Base-by-base conservation (phyloP, 1,140 invertebrate genomes). In the Chironomus tepperi region DNA sequence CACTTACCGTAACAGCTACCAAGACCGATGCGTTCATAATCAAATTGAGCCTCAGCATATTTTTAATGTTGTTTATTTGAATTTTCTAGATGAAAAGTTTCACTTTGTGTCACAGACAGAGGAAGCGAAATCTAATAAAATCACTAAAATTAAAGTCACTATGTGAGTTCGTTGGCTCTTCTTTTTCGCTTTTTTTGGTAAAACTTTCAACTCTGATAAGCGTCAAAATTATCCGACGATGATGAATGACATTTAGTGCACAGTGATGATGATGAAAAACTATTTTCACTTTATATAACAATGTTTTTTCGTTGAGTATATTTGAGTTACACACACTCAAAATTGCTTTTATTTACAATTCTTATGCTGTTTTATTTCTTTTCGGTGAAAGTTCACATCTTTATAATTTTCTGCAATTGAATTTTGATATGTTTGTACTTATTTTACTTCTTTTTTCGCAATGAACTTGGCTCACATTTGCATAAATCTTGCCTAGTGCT, bases 191-290 rank as follows among this genome's bases (percentile, higher is more conserved):
- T 57, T n/a, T 57, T 57, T 57, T 57, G 47, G 12, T 1, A 57
- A 57, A 57, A 57, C 5, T 57, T 57, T 57, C 47, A 57, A 57
- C 47, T 57, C 47, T 57, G 47, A 57, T 57, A 57, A 57, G 47
- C 47, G 12, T 5, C 47, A 5, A 57, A 57, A 57, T 57, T 57
- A 57, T 57, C 47, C 47, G 47, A 57, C 15, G 47, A 57, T 57
- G 47, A 57, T 57, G 47, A 57, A 57, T 57, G 47, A 57, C 47
- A 57, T 57, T 57, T n/a, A 57, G 47, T n/a, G 12, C 47, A 57
- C 47, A 15, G 24, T 34, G 24, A 34, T 34, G 24, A 34, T 34
- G 24, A 34, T 34, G 24, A 34, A 34, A 34, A 34, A n/a, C 47
- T 57, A 57, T 57, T 57, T 57, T 57, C 47, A 57, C 47, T 57